Base-by-base conservation (phyloP, 2,888 invertebrate genomes). In the Spilarctia lutea region DNA sequence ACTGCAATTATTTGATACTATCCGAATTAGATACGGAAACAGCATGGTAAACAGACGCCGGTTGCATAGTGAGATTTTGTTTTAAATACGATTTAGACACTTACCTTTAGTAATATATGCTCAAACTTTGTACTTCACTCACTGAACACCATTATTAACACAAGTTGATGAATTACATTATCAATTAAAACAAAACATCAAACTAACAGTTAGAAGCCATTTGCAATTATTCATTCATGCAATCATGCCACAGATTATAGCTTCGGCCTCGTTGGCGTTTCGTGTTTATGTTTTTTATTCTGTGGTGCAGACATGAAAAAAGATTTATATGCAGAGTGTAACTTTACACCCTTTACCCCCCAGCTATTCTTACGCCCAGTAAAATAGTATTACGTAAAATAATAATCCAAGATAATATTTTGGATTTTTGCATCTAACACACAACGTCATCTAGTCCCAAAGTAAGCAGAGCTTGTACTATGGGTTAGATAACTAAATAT, bases 11-110 rank as follows among this genome's bases (percentile, higher is more conserved):
- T 27, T 45, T n/a, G n/a, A 33, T 35, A 20, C 48, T 20, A 56
- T 35, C 35, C n/a, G 6, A 35, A 63, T 11, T n/a, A 20, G 48
- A 20, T 48, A 68, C 20, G 52, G 35, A 75, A 78, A 76, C 84
- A 86, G 88, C 90, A 83, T 91, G 90, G 86, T 89, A 88, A 88
- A 88, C 84, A 87, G 79, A 84, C 79, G 85, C 89, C 88, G 85
- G 83, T 83, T 76, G 42, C 24, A 45, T n/a, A 60, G 35, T 65
- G 67, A 63, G 68, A 73, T 24, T 35, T 48, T 16, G 2, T 30
- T 16, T 30, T 52, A 33, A 56, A 65, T 20, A 33, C 65, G 68
- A 35, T 75, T 71, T 33, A 4, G 30, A 48, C 75, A 87, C 80
- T 85, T 84, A 88, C 87, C 84, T 76, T 74, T 45, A 67, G 74